phyloP scores from a whole-genome alignment of 2,113 vertebrate genomes.

The Morone saxatilis region DNA sequence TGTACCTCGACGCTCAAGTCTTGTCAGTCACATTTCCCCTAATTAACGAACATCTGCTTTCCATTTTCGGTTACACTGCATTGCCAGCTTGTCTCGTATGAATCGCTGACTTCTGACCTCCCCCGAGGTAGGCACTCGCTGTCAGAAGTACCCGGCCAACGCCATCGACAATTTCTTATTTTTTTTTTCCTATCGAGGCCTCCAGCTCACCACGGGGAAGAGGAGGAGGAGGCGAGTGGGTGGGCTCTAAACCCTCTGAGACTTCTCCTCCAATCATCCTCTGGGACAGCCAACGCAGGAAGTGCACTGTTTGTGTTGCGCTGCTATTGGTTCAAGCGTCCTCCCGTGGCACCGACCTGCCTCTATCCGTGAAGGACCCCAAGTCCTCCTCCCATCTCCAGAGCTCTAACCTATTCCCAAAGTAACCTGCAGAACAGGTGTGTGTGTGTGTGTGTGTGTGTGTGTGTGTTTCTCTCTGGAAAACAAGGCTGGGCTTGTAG shows the following conservation, averaged over 20 bases:
- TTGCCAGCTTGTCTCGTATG: constrained; percentile 96
- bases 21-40: constrained; percentile 99
- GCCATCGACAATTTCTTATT: constrained; percentile 17
- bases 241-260: constrained; percentile 60
- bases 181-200: constrained; percentile 33
- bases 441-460: constrained; percentile 27
- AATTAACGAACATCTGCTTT: constrained; percentile 99
- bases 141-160: constrained; percentile 85
- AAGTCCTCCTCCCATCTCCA: constrained; percentile 66
- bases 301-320: constrained; percentile 41
- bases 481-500: constrained; percentile 57
- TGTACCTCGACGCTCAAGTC: constrained; percentile 93
- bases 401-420: constrained; percentile 75
- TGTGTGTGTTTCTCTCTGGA: constrained; percentile 36
- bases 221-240: constrained; percentile 42
- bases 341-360: constrained; percentile 58
- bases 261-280: constrained; percentile 60
- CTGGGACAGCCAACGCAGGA: constrained; percentile 56
- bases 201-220: constrained; percentile 56
- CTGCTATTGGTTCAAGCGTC: constrained; percentile 64
- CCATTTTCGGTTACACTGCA: constrained; percentile 95
- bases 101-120: constrained; percentile 96
- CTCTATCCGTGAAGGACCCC: constrained; percentile 56
- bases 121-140: constrained; percentile 86
- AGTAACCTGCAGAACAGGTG: constrained; percentile 64